Conservation (phyloP, 2,888 invertebrate genomes). For the Galerucella calmariensis region DNA sequence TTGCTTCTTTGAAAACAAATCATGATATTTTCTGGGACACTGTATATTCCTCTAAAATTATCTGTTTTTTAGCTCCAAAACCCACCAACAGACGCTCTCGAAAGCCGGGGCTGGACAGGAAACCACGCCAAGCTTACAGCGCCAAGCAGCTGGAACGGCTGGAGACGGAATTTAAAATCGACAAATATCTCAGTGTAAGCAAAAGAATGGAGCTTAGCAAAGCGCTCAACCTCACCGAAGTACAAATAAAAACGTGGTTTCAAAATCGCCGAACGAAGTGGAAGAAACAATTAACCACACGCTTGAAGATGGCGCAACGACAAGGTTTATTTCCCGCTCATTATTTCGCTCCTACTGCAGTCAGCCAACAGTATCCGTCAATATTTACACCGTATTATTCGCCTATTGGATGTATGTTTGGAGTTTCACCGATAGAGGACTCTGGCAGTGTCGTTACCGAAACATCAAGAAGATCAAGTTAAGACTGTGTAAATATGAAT, state of each 20-base stretch:
- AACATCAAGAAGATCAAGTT: constrained; percentile 2
- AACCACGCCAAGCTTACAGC: constrained; percentile 96
- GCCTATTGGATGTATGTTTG: constrained; percentile 72
- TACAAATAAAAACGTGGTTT: constrained; percentile 98
- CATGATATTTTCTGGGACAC: no score
- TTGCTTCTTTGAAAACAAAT: no score
- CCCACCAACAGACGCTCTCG: constrained; percentile 82
- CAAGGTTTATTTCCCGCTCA: constrained; percentile 82
- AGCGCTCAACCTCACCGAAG: constrained; percentile 88
- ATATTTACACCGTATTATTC: constrained; percentile 73
- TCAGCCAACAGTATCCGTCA: constrained; percentile 70
- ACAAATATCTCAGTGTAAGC: constrained; percentile 95
- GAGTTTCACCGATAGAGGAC: constrained; percentile 66
- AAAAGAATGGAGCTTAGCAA: constrained; percentile 95
- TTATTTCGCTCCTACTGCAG: constrained; percentile 70
- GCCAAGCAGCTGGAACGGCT: constrained; percentile 91
- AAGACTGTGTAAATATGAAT: neutral
- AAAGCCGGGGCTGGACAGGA: constrained; percentile 90
- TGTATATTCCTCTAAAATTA: neutral
- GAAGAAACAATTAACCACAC: constrained; percentile 95
- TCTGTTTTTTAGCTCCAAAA: constrained; percentile 76
- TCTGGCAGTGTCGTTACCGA: constrained; percentile 44
- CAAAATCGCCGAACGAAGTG: constrained; percentile 91
- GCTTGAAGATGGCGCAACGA: constrained; percentile 88
- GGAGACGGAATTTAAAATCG: constrained; percentile 93